Evolutionary conservation across 2,113 vertebrate species (phyloP).

Genomic region (Sinocyclocheilus anophthalmus): DNA sequence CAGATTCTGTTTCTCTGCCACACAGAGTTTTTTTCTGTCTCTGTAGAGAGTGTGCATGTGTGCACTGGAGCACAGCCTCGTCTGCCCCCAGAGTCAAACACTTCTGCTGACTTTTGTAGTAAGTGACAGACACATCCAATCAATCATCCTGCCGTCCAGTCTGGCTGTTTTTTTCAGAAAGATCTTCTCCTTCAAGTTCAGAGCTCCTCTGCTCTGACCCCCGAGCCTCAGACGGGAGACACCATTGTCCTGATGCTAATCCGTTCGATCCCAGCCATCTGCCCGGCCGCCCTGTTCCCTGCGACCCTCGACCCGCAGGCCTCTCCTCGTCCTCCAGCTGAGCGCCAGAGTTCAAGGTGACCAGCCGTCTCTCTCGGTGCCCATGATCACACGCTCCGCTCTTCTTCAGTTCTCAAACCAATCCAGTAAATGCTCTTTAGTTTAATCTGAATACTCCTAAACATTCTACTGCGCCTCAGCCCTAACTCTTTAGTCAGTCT

Average conservation of each 20-base stretch:
- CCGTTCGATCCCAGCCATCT: slow-evolving; percentile 79
- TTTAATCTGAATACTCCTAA: background rate
- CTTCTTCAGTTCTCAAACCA: background rate
- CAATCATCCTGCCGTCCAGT: background rate
- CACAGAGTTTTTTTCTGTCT: no score
- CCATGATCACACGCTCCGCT: slow-evolving; percentile 65
- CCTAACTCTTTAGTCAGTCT: background rate
- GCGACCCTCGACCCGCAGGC: slow-evolving; percentile 66
- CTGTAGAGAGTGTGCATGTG: background rate
- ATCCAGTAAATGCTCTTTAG: background rate
- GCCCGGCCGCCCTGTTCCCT: slow-evolving; percentile 73
- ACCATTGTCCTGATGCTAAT: slow-evolving; percentile 77
- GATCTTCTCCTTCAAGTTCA: slow-evolving; percentile 78
- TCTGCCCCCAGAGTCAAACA: background rate
- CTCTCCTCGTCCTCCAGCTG: slow-evolving; percentile 70
- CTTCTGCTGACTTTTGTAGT: background rate
- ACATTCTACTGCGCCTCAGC: background rate
- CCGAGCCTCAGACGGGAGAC: slow-evolving; percentile 60
- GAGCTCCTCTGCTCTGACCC: slow-evolving; percentile 74
- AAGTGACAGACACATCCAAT: background rate
- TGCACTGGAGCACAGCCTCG: background rate
- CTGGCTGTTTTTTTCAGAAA: slow-evolving; percentile 62
- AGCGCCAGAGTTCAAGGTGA: slow-evolving; percentile 79
- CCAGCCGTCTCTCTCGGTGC: slow-evolving; percentile 62
- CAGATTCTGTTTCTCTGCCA: no score